phyloP scores from a whole-genome alignment of 2,113 vertebrate genomes.

The Edolisoma coerulescens region DNA sequence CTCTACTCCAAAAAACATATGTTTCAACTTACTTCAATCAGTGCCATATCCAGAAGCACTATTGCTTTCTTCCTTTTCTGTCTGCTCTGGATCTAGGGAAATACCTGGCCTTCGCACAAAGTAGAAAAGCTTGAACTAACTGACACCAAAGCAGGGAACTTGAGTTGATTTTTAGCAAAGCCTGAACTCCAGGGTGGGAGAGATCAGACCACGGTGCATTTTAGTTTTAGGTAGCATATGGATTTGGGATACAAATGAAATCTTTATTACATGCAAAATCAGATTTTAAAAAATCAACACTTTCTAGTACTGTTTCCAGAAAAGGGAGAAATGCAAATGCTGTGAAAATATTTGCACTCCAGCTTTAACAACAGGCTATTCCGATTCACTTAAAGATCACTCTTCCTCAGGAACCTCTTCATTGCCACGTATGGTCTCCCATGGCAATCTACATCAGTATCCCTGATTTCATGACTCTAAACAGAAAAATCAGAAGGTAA shows the following conservation, averaged over 20 bases:
- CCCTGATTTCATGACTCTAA: not conserved
- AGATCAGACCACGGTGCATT: not conserved
- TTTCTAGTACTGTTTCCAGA: not conserved
- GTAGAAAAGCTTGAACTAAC: not conserved
- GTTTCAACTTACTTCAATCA: not conserved
- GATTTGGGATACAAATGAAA: not conserved
- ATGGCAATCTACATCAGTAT: fast-evolving
- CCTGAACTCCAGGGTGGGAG: not conserved
- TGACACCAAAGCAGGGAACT: not conserved
- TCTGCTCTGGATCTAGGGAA: not conserved
- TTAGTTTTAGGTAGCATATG: not conserved
- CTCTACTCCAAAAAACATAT: not conserved
- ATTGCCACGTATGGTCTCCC: not conserved
- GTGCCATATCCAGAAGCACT: not conserved
- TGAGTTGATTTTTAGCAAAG: not conserved
- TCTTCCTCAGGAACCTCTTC: not conserved
- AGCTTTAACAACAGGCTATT: not conserved
- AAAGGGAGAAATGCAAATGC: not conserved
- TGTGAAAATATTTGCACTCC: not conserved
- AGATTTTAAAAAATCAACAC: not conserved
- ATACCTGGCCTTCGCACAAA: not conserved
- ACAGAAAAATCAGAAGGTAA: not conserved
- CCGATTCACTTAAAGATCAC: not conserved
- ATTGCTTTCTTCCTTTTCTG: not conserved
- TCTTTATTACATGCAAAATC: not conserved